phyloP scores from a whole-genome alignment of 1,140 invertebrate species.

The Hycleus phaleratus region DNA sequence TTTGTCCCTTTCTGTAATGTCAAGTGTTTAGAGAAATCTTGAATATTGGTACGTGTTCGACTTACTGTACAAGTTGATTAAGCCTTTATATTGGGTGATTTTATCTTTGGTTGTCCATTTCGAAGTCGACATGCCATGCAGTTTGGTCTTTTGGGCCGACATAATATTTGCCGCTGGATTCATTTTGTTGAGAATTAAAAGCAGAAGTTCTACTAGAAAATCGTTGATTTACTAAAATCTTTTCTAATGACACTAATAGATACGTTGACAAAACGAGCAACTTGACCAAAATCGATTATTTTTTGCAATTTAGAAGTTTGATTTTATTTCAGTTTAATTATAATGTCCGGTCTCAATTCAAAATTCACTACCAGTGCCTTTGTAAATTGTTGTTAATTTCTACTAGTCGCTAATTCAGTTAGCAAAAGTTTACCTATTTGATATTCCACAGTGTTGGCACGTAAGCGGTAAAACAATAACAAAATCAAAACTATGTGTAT shows the following conservation, averaged over 20 bases:
- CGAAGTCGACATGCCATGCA: conserved; percentile 51
- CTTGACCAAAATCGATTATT: too few relatives aligned
- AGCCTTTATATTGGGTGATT: conserved; percentile 52
- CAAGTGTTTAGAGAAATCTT: conserved; percentile 1
- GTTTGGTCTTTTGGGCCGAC: conserved; percentile 48
- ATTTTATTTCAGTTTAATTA: too few relatives aligned
- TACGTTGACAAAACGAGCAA: background rate
- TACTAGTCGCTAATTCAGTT: conserved; percentile 6
- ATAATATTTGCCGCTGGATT: conserved; percentile 15
- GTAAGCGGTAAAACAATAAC: too few relatives aligned
- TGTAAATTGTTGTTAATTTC: background rate
- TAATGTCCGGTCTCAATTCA: too few relatives aligned
- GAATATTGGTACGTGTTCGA: background rate
- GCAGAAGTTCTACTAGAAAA: background rate
- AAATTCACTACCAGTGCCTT: too few relatives aligned
- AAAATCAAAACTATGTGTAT: background rate
- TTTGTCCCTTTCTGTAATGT: conserved; percentile 47
- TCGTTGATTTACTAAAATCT: background rate
- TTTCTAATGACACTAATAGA: background rate
- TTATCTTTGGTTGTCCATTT: conserved; percentile 56
- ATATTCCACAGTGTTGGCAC: background rate
- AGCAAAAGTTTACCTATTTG: background rate
- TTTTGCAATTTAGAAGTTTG: too few relatives aligned
- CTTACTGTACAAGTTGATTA: conserved; percentile 55
- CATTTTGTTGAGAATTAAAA: too few relatives aligned